Evolutionary conservation across 35 echinoderm and acorn worm genomes (phyloP).

Genomic region (Diadema setosum): DNA sequence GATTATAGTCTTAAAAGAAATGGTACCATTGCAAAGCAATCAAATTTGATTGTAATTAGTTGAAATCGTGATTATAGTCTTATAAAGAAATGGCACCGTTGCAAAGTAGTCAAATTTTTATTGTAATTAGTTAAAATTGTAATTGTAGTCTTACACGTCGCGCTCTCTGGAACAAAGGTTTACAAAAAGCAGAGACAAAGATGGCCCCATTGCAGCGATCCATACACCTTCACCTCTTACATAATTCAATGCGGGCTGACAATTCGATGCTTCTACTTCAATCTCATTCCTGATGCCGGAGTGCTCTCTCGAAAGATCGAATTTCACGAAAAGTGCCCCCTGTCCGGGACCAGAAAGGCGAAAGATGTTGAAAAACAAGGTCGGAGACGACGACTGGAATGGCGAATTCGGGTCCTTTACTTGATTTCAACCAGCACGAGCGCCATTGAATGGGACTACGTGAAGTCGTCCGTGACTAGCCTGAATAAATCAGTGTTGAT

Average conservation of each 20-base stretch:
- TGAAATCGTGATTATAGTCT: no score
- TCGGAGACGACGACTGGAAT: not conserved
- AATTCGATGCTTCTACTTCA: not conserved
- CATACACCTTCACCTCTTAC: no score
- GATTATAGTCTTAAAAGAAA: no score
- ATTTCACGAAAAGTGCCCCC: not conserved
- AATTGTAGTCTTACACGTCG: no score
- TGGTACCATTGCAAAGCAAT: no score
- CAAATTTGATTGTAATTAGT: no score
- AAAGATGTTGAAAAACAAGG: not conserved
- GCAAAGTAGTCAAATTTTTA: no score
- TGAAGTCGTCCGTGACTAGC: not conserved
- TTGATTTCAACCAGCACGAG: not conserved
- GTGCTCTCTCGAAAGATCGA: not conserved
- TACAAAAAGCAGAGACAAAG: no score
- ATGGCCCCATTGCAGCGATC: no score
- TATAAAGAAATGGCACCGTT: no score
- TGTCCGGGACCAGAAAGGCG: not conserved
- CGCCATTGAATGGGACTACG: not conserved
- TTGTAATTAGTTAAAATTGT: no score
- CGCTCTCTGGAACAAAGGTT: no score
- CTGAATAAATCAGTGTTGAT: constrained; percentile 1
- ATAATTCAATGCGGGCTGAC: not conserved
- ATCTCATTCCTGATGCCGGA: not conserved
- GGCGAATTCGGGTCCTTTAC: not conserved